A percentile compares a stretch with the other conserved stretches of the same genome.
Evolutionary conservation across 2,113 vertebrate species (phyloP).

Genomic region (Carassius gibelio): DNA sequence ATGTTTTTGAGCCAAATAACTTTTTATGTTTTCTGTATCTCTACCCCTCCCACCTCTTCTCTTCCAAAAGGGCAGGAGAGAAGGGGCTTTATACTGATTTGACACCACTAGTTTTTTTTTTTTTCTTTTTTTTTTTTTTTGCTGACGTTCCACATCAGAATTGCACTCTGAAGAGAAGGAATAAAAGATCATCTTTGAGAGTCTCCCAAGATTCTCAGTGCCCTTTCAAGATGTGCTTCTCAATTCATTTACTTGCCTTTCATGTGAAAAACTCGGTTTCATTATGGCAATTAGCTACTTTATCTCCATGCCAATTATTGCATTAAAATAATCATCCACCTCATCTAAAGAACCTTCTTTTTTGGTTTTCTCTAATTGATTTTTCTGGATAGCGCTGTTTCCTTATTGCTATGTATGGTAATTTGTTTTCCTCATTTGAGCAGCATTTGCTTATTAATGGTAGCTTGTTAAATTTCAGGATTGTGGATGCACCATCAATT

Average conservation of each 20-base stretch:
- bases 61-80: conserved; percentile 44
- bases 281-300: conserved; percentile 72
- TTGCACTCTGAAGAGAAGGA: conserved; percentile 57
- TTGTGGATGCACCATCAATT: conserved; percentile 30
- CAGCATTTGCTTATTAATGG: conserved; percentile 65
- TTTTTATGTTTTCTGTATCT: conserved; percentile 46
- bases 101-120: conserved; percentile 41
- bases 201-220: conserved; percentile 64
- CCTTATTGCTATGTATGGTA: conserved; percentile 41
- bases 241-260: conserved; percentile 71
- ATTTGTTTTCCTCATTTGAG: conserved; percentile 67
- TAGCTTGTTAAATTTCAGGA: conserved; percentile 51
- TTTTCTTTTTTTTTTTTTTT: conserved; percentile 31
- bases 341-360: not conserved
- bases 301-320: conserved; percentile 68
- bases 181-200: conserved; percentile 68
- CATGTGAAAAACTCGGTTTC: conserved; percentile 70
- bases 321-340: conserved; percentile 67
- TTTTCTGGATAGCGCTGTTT: conserved; percentile 58
- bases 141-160: conserved; percentile 38
- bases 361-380: conserved; percentile 67
- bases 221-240: conserved; percentile 66
- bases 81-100: conserved; percentile 55
- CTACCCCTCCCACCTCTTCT: conserved; percentile 38
- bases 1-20: conserved; percentile 46